phyloP scores from a whole-genome alignment of 1,140 invertebrate genomes.

The Trachymyrmex septentrionalis region DNA sequence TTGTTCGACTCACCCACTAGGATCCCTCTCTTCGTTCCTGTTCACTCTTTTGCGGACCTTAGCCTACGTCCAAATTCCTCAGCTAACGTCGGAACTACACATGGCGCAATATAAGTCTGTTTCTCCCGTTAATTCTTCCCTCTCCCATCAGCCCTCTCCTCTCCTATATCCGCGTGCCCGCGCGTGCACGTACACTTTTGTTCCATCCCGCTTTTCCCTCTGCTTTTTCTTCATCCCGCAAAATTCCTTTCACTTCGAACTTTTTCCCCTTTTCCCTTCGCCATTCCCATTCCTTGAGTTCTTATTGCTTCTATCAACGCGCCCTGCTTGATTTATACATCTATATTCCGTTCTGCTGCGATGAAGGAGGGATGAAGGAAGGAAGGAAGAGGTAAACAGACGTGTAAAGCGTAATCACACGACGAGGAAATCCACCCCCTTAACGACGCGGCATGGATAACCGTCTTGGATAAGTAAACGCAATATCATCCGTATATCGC shows the following conservation, averaged over 20 bases:
- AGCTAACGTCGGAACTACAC: conserved; percentile 70
- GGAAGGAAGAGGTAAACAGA: neutral
- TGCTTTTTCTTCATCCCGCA: conserved; percentile 7
- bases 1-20: conserved; percentile 76
- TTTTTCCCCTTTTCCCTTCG: conserved; percentile 22
- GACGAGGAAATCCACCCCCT: conserved; percentile 39
- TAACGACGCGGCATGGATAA: conserved; percentile 58
- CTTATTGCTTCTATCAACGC: conserved; percentile 81
- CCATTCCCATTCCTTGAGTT: conserved; percentile 65
- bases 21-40: conserved; percentile 47
- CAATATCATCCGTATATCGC: conserved; percentile 48
- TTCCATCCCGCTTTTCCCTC: conserved; percentile 13
- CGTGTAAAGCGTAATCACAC: conserved; percentile 22
- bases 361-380: neutral
- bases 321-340: conserved; percentile 77
- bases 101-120: conserved; percentile 73
- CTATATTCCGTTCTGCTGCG: conserved; percentile 67
- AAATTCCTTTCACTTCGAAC: conserved; percentile 48
- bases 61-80: conserved; percentile 74
- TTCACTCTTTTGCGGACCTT: conserved; percentile 52
- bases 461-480: conserved; percentile 61
- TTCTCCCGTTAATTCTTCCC: conserved; percentile 23
- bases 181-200: conserved; percentile 45
- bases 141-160: neutral
- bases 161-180: neutral